phyloP scores from a whole-genome alignment of 1,140 invertebrate species.

The Caenorhabditis remanei region DNA sequence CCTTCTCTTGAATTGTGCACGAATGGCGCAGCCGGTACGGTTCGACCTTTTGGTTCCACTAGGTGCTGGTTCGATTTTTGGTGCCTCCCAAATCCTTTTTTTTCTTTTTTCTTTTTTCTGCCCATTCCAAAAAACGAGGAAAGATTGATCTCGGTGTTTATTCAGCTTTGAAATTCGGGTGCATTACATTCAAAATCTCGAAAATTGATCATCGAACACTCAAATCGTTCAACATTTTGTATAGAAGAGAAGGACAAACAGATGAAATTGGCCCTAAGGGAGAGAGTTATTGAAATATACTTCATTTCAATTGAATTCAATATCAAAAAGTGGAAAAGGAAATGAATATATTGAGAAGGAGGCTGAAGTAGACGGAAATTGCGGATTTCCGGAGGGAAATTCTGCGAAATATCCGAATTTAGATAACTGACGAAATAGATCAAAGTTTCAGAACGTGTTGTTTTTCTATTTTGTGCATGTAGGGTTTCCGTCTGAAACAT shows the following conservation, averaged over 20 bases:
- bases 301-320: no score
- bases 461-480: no score
- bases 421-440: no score
- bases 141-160: neutral
- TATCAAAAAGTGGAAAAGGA: conserved; percentile 10
- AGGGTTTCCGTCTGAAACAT: no score
- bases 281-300: no score
- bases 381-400: neutral
- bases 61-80: no score
- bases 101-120: neutral
- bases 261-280: neutral
- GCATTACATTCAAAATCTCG: neutral
- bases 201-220: conserved; percentile 33
- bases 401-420: no score
- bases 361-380: neutral
- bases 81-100: neutral
- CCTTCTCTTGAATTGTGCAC: no score
- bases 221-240: neutral
- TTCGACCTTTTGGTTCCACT: no score
- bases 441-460: no score
- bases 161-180: neutral
- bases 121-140: no score
- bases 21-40: no score
- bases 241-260: conserved; percentile 1
- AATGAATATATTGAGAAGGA: neutral